phyloP scores from a whole-genome alignment of 2,888 invertebrate genomes.

The Xanthorhoe designata region DNA sequence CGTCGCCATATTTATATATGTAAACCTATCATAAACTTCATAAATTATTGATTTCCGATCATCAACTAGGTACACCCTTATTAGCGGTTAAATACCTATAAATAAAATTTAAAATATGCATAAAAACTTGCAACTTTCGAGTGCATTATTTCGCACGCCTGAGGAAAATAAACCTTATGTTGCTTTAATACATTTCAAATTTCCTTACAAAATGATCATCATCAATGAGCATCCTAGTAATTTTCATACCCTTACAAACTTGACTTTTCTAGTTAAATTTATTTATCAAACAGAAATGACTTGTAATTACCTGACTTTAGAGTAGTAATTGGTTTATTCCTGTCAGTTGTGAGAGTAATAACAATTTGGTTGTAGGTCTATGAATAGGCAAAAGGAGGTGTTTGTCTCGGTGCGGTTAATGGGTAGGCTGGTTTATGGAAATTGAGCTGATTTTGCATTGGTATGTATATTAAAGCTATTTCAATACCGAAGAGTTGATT shows the following conservation, averaged over 20 bases:
- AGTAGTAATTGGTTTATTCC: background rate
- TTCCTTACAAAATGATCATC: slow-evolving; percentile 44
- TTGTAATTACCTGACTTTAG: background rate
- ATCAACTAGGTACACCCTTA: slow-evolving; percentile 34
- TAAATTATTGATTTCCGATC: slow-evolving; percentile 19
- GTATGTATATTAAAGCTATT: too few species aligned
- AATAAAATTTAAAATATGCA: slow-evolving; percentile 56
- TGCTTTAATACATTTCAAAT: background rate
- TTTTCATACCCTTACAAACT: slow-evolving; percentile 17
- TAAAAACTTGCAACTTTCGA: slow-evolving; percentile 46
- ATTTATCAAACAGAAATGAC: background rate
- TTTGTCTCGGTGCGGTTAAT: slow-evolving; percentile 69
- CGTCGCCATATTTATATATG: too few species aligned
- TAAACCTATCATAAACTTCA: too few species aligned
- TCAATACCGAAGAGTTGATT: too few species aligned
- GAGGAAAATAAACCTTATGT: background rate
- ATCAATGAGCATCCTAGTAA: slow-evolving; percentile 45
- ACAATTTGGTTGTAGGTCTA: slow-evolving; percentile 44
- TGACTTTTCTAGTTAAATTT: background rate
- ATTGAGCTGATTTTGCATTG: slow-evolving; percentile 65
- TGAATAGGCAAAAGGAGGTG: slow-evolving; percentile 73
- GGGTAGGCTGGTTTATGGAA: slow-evolving; percentile 63
- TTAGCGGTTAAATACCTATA: slow-evolving; percentile 41
- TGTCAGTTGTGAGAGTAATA: background rate
- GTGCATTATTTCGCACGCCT: background rate